phyloP scores from a whole-genome alignment of 1,140 invertebrate species.

The Eriosoma lanigerum region DNA sequence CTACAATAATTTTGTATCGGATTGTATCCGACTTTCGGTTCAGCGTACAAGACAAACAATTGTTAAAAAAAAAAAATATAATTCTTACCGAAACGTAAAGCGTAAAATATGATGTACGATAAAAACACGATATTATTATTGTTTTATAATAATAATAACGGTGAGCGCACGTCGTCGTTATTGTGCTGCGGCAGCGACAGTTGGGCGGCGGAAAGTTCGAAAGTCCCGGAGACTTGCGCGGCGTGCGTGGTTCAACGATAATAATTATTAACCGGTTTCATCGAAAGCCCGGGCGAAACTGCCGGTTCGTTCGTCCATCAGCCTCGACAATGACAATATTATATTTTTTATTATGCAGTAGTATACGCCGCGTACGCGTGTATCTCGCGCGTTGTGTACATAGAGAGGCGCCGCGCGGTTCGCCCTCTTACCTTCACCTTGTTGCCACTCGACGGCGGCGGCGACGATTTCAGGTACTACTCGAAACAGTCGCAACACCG shows the following conservation, averaged over 20 bases:
- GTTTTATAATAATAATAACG: too few species aligned
- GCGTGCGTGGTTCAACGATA: neutral
- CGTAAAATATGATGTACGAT: too few species aligned
- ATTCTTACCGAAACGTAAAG: too few species aligned
- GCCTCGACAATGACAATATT: constrained; percentile 21
- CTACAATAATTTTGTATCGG: too few species aligned
- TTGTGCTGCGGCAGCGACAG: neutral
- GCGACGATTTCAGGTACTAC: neutral
- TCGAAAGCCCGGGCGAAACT: constrained; percentile 40
- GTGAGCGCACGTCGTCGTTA: too few species aligned
- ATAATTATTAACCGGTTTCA: constrained; percentile 50
- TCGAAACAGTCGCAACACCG: neutral
- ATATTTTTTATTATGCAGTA: neutral
- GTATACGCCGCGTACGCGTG: neutral
- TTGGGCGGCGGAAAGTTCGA: neutral
- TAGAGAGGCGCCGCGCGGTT: neutral
- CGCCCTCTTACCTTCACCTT: constrained; percentile 5
- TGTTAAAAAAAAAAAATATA: too few species aligned
- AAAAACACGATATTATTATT: too few species aligned
- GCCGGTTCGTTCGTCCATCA: constrained; percentile 37
- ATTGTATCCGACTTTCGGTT: too few species aligned
- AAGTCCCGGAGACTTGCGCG: constrained; percentile 7
- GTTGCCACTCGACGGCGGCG: neutral
- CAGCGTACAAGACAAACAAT: too few species aligned
- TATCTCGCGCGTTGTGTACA: neutral